A percentile compares a stretch with the other conserved stretches of the same genome.
phyloP scores from a whole-genome alignment of 2,888 invertebrate genomes.

The Ophion costatus region DNA sequence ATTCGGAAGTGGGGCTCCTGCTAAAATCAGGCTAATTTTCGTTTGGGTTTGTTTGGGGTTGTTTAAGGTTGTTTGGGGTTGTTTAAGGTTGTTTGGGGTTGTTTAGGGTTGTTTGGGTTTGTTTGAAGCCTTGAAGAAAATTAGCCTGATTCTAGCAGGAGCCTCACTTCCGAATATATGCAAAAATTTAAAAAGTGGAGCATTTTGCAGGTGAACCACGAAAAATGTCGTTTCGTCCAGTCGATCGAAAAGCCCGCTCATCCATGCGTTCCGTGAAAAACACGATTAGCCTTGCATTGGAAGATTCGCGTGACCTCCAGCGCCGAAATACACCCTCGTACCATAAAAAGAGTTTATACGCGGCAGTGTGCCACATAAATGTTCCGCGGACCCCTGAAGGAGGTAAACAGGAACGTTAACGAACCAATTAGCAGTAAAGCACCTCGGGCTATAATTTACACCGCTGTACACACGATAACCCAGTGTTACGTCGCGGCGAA shows the following conservation, averaged over 20 bases:
- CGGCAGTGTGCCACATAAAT: slow-evolving; percentile 51
- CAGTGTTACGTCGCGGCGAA: slow-evolving; percentile 11
- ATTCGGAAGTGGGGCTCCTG: no score
- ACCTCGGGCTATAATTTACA: slow-evolving; percentile 76
- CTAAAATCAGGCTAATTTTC: no score
- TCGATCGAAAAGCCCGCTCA: no score
- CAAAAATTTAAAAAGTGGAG: no score
- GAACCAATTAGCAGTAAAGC: slow-evolving; percentile 81
- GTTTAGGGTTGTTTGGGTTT: no score
- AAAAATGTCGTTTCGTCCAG: background rate
- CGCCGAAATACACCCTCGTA: slow-evolving; percentile 45
- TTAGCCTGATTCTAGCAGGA: no score
- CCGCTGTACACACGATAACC: slow-evolving; percentile 68
- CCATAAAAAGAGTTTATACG: slow-evolving; percentile 35
- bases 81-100: no score
- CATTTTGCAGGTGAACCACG: background rate
- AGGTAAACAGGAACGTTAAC: slow-evolving; percentile 78
- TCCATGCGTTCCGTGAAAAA: background rate
- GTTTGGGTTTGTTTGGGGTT: no score
- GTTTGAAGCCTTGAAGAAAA: no score
- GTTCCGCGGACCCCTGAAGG: slow-evolving; percentile 59
- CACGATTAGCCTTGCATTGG: background rate
- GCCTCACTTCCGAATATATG: no score
- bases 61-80: no score
- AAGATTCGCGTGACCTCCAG: slow-evolving; percentile 42